Percentiles rank a stretch among this genome's conserved stretches.
Evolutionary conservation across 2,113 vertebrate species (phyloP).

Genomic region (Notarius lentiginosus): DNA sequence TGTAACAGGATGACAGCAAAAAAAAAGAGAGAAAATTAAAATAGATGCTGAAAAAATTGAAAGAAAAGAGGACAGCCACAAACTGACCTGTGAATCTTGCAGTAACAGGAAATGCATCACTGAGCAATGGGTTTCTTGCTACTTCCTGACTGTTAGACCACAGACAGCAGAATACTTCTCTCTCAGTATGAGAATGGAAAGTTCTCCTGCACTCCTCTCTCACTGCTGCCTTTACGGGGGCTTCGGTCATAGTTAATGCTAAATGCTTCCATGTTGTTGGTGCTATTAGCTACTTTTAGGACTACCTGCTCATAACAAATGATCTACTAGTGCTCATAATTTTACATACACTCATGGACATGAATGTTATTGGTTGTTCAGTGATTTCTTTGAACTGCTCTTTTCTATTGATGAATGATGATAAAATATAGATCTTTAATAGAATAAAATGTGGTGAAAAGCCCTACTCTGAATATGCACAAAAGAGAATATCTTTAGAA

Average conservation of each 20-base stretch:
- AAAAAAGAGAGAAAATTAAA: slow-evolving; percentile 31
- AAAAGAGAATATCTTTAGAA: neutral
- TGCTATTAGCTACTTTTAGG: neutral
- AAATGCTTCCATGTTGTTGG: neutral
- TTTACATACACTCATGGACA: too few relatives aligned
- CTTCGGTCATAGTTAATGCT: neutral
- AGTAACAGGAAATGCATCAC: slow-evolving; percentile 76
- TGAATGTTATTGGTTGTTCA: too few relatives aligned
- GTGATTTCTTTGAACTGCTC: too few relatives aligned
- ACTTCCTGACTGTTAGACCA: slow-evolving; percentile 85
- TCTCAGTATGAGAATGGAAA: slow-evolving; percentile 70
- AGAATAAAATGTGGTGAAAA: neutral
- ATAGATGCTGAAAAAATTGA: slow-evolving; percentile 48
- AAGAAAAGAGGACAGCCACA: slow-evolving; percentile 58
- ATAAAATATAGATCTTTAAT: too few relatives aligned
- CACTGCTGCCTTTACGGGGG: slow-evolving; percentile 57
- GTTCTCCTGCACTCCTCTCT: slow-evolving; percentile 63
- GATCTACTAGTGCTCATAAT: too few relatives aligned
- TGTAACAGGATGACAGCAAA: slow-evolving; percentile 15
- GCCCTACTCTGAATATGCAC: neutral
- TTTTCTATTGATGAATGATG: too few relatives aligned
- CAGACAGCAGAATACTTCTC: slow-evolving; percentile 71
- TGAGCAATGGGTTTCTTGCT: slow-evolving; percentile 68
- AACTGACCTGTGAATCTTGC: slow-evolving; percentile 76
- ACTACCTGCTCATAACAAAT: neutral